phyloP scores from a whole-genome alignment of 2,113 vertebrate genomes.

The Sminthopsis crassicaudata region DNA sequence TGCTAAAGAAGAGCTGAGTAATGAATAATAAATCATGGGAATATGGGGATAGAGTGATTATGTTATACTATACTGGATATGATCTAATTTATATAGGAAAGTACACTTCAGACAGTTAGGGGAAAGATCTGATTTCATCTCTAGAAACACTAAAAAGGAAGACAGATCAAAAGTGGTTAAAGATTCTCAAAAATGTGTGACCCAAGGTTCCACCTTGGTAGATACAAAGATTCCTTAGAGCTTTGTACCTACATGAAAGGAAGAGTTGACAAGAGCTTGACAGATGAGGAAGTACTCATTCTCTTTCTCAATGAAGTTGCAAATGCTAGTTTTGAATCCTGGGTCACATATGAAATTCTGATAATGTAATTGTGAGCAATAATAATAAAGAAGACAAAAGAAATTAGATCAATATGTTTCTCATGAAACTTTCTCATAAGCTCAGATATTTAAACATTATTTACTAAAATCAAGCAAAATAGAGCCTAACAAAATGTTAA shows the following conservation, averaged over 20 bases:
- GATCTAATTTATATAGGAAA: background rate
- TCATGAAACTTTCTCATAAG: no score
- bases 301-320: background rate
- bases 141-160: background rate
- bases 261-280: background rate
- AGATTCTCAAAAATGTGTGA: background rate
- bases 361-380: no score
- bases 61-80: background rate
- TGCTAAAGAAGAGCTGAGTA: background rate
- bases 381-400: no score
- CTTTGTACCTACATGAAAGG: background rate
- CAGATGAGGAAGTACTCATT: background rate
- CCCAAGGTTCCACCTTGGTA: background rate
- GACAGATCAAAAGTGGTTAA: background rate
- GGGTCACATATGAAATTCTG: background rate
- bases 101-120: background rate
- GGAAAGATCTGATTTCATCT: background rate
- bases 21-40: no score
- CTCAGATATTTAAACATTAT: no score
- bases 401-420: no score
- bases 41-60: no score
- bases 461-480: no score
- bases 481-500: no score
- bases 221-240: background rate
- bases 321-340: background rate